Percentiles rank a stretch among this genome's conserved stretches.
Conservation (phyloP, 2,888 invertebrate species). For the Pseudolycoriella hygida region DNA sequence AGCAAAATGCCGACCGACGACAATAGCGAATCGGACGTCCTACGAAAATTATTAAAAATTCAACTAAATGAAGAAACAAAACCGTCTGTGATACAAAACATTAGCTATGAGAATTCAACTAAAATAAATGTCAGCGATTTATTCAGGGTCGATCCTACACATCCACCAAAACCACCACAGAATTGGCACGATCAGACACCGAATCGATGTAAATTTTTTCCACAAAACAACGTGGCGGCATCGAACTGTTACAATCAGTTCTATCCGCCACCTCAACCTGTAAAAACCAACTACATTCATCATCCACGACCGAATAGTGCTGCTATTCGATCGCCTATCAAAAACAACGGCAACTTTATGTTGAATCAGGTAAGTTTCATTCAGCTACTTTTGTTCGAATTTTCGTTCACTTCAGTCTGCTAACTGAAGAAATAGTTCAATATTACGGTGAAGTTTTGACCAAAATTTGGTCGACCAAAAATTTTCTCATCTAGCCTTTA, state of each 20-base stretch:
- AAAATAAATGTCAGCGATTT: slow-evolving; percentile 1
- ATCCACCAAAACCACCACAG: slow-evolving; percentile 3
- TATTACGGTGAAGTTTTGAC: too few species aligned
- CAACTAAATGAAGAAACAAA: background rate
- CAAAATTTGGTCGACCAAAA: slow-evolving; percentile 3
- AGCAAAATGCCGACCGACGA: slow-evolving; percentile 4
- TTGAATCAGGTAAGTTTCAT: too few species aligned
- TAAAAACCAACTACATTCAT: background rate
- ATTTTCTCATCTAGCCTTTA: too few species aligned
- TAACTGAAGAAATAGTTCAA: background rate
- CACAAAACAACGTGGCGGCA: too few species aligned
- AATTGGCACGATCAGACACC: slow-evolving; percentile 2
- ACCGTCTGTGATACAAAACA: too few species aligned
- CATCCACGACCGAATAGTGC: background rate
- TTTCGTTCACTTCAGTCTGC: background rate
- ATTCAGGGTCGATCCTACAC: slow-evolving; percentile 8
- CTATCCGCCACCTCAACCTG: background rate
- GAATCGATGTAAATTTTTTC: background rate
- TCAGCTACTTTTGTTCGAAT: background rate
- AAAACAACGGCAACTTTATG: background rate
- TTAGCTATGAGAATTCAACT: background rate
- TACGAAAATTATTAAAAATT: slow-evolving; percentile 5
- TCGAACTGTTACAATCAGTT: background rate
- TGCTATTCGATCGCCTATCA: too few species aligned
- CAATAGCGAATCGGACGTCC: slow-evolving; percentile 3